Percentiles rank a stretch among this genome's conserved stretches.
These are phyloP conservation scores for Perizoma flavofasciatum DNA, from an alignment of 2,888 invertebrate genomes.

Conservation along the genomic window DNA sequence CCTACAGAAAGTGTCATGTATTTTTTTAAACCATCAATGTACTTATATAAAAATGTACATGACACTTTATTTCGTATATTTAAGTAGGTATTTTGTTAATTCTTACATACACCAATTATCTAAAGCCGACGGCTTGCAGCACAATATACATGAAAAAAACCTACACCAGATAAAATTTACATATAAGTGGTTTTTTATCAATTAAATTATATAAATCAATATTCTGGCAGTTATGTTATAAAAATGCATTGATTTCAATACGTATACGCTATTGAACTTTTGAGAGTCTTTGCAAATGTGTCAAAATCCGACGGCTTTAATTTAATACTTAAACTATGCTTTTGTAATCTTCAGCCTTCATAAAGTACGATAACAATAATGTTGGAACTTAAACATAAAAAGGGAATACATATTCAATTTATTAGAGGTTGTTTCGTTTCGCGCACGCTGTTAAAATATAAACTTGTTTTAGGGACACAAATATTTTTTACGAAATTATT, in stretches of 20 bases:
- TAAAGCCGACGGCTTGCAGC: constrained; percentile 17
- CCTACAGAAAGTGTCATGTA: background rate
- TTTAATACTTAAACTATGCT: constrained; percentile 51
- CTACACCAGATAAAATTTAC: too few relatives aligned
- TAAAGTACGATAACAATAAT: constrained; percentile 44
- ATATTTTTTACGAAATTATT: too few relatives aligned
- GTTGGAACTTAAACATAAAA: constrained; percentile 22
- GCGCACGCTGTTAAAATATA: constrained; percentile 7
- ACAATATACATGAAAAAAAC: background rate
- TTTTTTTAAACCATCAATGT: constrained; percentile 3
- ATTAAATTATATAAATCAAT: too few relatives aligned
- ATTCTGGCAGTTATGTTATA: background rate
- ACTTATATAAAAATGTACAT: constrained; percentile 8
- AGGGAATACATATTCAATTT: constrained; percentile 26
- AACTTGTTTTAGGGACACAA: too few relatives aligned
- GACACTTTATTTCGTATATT: constrained; percentile 5
- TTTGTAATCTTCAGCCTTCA: constrained; percentile 65
- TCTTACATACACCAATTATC: constrained; percentile 20
- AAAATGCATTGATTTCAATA: background rate
- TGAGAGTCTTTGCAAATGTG: background rate
- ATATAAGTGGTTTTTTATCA: too few relatives aligned
- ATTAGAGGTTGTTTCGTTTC: constrained; percentile 14
- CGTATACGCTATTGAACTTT: background rate
- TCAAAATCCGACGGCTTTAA: constrained; percentile 22
- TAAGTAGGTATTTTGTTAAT: constrained; percentile 1